Evolutionary conservation across 1,140 invertebrate species (phyloP), one percentile per base, ranked within the genome.

Genomic region (Papilio machaon): DNA sequence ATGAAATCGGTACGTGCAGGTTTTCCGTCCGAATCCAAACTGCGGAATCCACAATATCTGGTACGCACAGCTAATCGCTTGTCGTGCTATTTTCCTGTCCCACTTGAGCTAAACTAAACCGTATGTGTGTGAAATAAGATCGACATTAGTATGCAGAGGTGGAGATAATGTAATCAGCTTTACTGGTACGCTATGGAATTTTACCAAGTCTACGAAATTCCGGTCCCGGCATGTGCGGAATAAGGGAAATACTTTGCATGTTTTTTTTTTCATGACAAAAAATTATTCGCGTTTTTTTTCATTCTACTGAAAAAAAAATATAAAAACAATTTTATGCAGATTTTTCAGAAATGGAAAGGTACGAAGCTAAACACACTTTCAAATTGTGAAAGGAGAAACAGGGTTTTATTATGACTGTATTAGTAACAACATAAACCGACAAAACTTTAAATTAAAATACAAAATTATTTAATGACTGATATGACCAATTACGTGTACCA

Each of bases 11-110:
- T 84, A 91, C 88, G 86, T 84, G 64, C 82, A 83, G 82, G 81
- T 85, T 86, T 88, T 89, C 88, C 89, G 90, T 84, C 82, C 80
- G 73, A 86, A 88, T 80, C 83, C 80, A 73, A 88, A 73, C 77
- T 43, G 35, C 82, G 81, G 83, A 82, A 82, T 83, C 74, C 47
- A 73, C 76, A 64, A 73, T 81, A 80, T 80, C 80, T 75, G 54
- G 80, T 74, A 76, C 58, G 10, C 81, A 52, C 54, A 15, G 58
- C 73, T 60, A 75, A 82, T 80, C 79, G 54, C 54, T 38, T 23
- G 73, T 38, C 77, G 54, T 58, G 58, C 38, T 64, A 64, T 64
- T 64, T 79, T 35, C n/a, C 17, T 23, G 13, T 47, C n/a, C 54
- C 35, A n/a, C 54, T 23, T 58, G 13, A n/a, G 35, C 43, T 46